Base-by-base conservation (phyloP, 2,888 invertebrate genomes). In the Cordilura impudica region DNA sequence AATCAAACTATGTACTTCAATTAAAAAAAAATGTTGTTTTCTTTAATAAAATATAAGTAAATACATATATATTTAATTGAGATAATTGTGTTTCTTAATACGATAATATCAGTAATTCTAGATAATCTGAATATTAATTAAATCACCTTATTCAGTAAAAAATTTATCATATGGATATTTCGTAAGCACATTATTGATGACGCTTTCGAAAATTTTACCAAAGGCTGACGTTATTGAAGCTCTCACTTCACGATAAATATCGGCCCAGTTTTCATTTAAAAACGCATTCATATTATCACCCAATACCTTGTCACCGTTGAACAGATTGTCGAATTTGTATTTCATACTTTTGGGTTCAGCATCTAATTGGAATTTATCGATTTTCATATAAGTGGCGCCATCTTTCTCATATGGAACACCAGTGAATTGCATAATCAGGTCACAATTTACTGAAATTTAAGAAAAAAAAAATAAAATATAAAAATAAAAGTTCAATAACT, bases 191-290 rank as follows among this genome's bases (percentile, higher is more conserved):
- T 86, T 84, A 53, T 86, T 86, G 0, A 90, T 81, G 19, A 91
- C 35, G 35, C 2, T 12, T 10, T 31, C 31, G 5, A 31, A 31
- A 31, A 8, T 8, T 7, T 31, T 31, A 31, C 8, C 31, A 31
- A 31, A 31, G n/a, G n/a, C n/a, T n/a, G n/a, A n/a, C n/a, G n/a
- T n/a, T n/a, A n/a, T n/a, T 31, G 31, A 31, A 8, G 2, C 6
- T 7, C 31, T 4, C 31, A 86, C 73, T 66, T 81, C 78, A 14
- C 26, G 8, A 31, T 19, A 78, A 54, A 82, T 76, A 2, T 73
- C 82, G 14, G 49, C 84, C 90, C 90, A 91, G 81, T 91, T 91
- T 12, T 91, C 90, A 83, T 91, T 91, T 1, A 91, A 78, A 76
- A 91, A 90, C 1, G 61, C 49, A 81, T 91, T 91, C 88, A 90